Conservation (phyloP, 2,888 invertebrate species). For the Agrotis ipsilon region DNA sequence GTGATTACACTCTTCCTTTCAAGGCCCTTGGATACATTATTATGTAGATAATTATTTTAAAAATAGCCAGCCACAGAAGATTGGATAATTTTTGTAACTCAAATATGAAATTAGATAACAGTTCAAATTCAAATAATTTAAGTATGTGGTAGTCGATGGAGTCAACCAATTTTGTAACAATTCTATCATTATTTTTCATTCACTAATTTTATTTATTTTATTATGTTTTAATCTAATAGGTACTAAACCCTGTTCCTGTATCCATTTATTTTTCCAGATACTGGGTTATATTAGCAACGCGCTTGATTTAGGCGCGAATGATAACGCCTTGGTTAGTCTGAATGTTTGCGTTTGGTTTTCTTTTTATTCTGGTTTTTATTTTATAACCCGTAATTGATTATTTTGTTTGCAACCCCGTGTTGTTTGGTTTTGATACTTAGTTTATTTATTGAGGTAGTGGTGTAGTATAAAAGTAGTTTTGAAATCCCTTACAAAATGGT, state of each 20-base stretch:
- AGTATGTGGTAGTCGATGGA: not conserved
- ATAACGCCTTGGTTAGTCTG: conserved; percentile 83
- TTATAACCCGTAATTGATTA: conserved; percentile 12
- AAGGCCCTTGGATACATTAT: conserved; percentile 7
- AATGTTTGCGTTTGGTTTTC: conserved; percentile 67
- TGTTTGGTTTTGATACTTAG: conserved; percentile 26
- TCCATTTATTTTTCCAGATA: conserved; percentile 82
- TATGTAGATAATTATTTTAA: conserved; percentile 20
- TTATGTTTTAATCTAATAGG: not conserved
- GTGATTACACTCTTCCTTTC: conserved; percentile 47
- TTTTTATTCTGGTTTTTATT: conserved; percentile 20
- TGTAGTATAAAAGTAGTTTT: not conserved
- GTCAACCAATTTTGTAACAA: not conserved
- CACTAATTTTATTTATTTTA: not conserved
- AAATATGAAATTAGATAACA: conserved; percentile 1
- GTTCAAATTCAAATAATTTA: conserved; percentile 1
- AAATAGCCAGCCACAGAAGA: conserved; percentile 8
- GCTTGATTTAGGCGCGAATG: conserved; percentile 82
- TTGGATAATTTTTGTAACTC: conserved; percentile 4
- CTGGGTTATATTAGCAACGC: conserved; percentile 86
- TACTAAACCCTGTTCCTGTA: conserved; percentile 38
- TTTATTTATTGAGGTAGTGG: conserved; percentile 12
- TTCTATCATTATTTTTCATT: not conserved
- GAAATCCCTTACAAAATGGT: conserved; percentile 4
- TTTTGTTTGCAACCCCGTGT: conserved; percentile 27